Base-by-base conservation (phyloP, 35 echinoderm and acorn worm genomes). In the Stichopus chloronotus region DNA sequence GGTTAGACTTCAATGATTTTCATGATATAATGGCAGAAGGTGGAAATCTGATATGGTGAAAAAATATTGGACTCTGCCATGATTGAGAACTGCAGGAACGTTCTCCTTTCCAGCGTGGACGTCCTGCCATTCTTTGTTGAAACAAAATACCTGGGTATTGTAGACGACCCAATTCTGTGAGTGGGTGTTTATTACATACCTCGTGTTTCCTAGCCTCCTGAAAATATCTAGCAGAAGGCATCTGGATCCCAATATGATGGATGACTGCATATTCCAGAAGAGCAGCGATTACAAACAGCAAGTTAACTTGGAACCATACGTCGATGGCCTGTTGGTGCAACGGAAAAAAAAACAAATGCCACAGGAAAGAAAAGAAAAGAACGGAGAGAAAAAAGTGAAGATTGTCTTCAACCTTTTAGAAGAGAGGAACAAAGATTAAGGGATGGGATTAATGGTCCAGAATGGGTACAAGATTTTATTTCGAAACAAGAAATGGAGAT, bases 201-300 rank as follows among this genome's bases (percentile, higher is more conserved):
- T 65, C 61, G 61, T 17, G 10, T 65, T 65, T 17, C 60, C 17
- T 63, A 6, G 60, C 17, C 10, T 9, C 60, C 61, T 65, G 61
- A 10, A 9, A 65, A 65, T 65, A 9, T 65, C 17, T 65, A 0
- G 10, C 61, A 65, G 61, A 65, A 12, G 92, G 76, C 55, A 85
- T 93, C 24, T 74, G 72, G 52, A 78, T 63, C 4, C 81, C 90
- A 5, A 96, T 54, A 52, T 92, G 87, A 77, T 98, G 96, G 1
- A 95, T 92, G 17, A 98, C 43, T 19, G 92, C 94, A 69, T 92
- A 98, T 59, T 98, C 96, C 53, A 98, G 76, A 5, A 98, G 63
- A 16, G 96, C 88, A 58, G 78, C 82, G 21, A 98, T 93, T 12
- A 98, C 94, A 77, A 94, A 98, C 17, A 98, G 53, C n/a, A 95